These are phyloP conservation scores for Sinocyclocheilus rhinocerous DNA, from an alignment of 2,113 vertebrate species.

Conservation along the genomic window DNA sequence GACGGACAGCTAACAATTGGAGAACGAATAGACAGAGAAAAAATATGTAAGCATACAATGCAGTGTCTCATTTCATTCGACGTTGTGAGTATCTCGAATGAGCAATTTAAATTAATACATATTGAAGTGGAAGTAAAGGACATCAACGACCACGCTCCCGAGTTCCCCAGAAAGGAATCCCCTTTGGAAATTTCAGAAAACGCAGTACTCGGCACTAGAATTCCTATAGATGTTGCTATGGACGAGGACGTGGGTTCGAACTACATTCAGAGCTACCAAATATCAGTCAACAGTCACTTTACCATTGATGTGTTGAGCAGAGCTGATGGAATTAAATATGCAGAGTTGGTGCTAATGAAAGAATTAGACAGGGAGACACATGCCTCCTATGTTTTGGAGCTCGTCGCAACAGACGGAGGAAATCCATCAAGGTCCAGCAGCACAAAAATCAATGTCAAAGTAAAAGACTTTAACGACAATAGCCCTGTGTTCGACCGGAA, in stretches of 20 bases:
- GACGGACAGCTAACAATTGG: slow-evolving; percentile 93
- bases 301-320: slow-evolving; percentile 90
- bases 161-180: slow-evolving; percentile 85
- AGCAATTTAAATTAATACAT: slow-evolving; percentile 91
- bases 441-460: slow-evolving; percentile 85
- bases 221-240: slow-evolving; percentile 88
- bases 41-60: slow-evolving; percentile 82
- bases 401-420: slow-evolving; percentile 91
- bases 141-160: slow-evolving; percentile 93
- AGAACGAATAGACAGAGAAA: slow-evolving; percentile 90
- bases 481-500: slow-evolving; percentile 87
- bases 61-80: slow-evolving; percentile 92
- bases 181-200: slow-evolving; percentile 91
- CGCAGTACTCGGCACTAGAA: slow-evolving; percentile 87
- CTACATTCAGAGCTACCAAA: slow-evolving; percentile 91
- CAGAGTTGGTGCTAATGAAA: slow-evolving; percentile 91
- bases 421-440: slow-evolving; percentile 86
- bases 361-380: slow-evolving; percentile 92
- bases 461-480: slow-evolving; percentile 96
- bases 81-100: slow-evolving; percentile 91
- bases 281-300: slow-evolving; percentile 92
- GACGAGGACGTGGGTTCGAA: slow-evolving; percentile 91
- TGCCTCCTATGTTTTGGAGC: slow-evolving; percentile 84
- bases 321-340: slow-evolving; percentile 92
- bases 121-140: slow-evolving; percentile 97